These are phyloP conservation scores for Chesias legatella DNA, from an alignment of 2,888 invertebrate species.

Conservation along the genomic window DNA sequence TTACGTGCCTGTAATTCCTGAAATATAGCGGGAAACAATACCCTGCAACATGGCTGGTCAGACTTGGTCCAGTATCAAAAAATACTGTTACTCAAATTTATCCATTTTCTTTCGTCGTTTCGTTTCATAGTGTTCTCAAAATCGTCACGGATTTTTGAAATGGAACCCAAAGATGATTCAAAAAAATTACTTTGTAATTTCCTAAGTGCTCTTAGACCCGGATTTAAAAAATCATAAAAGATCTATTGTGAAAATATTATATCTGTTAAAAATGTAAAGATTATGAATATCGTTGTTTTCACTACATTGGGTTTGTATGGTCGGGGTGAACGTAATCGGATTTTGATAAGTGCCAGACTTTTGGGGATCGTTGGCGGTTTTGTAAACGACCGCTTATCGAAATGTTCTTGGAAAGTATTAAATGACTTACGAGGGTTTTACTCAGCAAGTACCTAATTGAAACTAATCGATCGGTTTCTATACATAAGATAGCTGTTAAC, in stretches of 20 bases:
- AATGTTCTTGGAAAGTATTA: conserved; percentile 11
- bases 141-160: not conserved
- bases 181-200: conserved; percentile 15
- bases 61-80: too few species aligned
- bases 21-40: too few species aligned
- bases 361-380: conserved; percentile 8
- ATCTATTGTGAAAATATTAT: conserved; percentile 27
- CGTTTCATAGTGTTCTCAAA: too few species aligned
- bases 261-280: conserved; percentile 35
- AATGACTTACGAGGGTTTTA: conserved; percentile 1
- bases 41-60: too few species aligned
- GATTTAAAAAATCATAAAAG: conserved; percentile 25
- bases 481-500: too few species aligned
- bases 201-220: conserved; percentile 20
- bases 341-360: conserved; percentile 38
- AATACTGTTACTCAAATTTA: too few species aligned
- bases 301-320: conserved; percentile 40
- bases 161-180: conserved; percentile 12
- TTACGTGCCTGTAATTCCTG: too few species aligned
- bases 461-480: too few species aligned
- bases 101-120: too few species aligned
- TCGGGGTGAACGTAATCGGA: conserved; percentile 58
- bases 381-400: conserved; percentile 4
- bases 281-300: conserved; percentile 42
- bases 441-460: too few species aligned